A percentile compares a stretch with the other conserved stretches of the same genome.
Evolutionary conservation across 2,888 invertebrate genomes (phyloP).

Genomic region (Volucella bombylans): DNA sequence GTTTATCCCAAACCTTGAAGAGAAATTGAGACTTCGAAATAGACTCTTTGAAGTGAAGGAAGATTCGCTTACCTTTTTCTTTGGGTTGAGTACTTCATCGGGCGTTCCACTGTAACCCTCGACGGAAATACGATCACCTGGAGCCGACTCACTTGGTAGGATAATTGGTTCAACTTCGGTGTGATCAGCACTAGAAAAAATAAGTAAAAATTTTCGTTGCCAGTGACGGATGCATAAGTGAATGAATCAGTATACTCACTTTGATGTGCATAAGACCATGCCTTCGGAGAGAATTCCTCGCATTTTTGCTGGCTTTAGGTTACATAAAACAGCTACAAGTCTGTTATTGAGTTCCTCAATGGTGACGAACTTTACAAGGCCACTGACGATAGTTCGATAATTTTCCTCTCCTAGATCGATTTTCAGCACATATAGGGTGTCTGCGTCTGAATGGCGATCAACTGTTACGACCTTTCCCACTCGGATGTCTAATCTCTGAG

Average conservation of each 20-base stretch:
- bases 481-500: slow-evolving; percentile 91
- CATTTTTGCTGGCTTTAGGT: slow-evolving; percentile 98
- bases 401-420: slow-evolving; percentile 92
- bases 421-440: slow-evolving; percentile 94
- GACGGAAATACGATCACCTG: slow-evolving; percentile 92
- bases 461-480: slow-evolving; percentile 94
- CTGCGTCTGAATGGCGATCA: slow-evolving; percentile 94
- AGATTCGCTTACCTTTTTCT: slow-evolving; percentile 89
- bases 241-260: slow-evolving; percentile 82
- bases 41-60: background rate
- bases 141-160: slow-evolving; percentile 88
- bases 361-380: slow-evolving; percentile 95
- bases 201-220: background rate
- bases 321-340: slow-evolving; percentile 95
- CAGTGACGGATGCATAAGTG: background rate
- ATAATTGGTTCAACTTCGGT: slow-evolving; percentile 92
- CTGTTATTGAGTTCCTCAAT: slow-evolving; percentile 94
- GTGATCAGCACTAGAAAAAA: slow-evolving; percentile 86
- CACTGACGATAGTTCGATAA: slow-evolving; percentile 90
- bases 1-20: slow-evolving; percentile 90
- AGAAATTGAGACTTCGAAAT: background rate
- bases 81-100: slow-evolving; percentile 94
- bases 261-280: slow-evolving; percentile 96
- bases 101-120: slow-evolving; percentile 93
- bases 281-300: slow-evolving; percentile 95